A percentile compares a stretch with the other conserved stretches of the same genome.
Conservation (phyloP, 2,113 vertebrate species). For the Raja brachyura region DNA sequence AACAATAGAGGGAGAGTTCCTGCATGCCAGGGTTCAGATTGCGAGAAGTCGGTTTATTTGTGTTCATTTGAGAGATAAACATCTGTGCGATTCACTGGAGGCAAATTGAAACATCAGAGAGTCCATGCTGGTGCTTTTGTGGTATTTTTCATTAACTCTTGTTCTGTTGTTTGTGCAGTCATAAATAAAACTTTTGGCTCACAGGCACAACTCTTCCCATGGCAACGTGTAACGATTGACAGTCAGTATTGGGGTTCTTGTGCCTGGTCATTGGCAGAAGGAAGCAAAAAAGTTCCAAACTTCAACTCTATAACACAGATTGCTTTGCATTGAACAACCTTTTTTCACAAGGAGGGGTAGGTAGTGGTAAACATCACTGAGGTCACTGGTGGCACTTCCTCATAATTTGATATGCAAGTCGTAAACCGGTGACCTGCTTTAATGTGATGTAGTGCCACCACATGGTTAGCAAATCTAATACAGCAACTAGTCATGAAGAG, state of each 20-base stretch:
- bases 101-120: constrained; percentile 55
- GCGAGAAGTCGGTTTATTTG: constrained; percentile 51
- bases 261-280: constrained; percentile 46
- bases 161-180: constrained; percentile 46
- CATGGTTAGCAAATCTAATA: constrained; percentile 20
- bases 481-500: background rate
- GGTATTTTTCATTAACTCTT: constrained; percentile 44
- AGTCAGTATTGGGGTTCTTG: constrained; percentile 51
- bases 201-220: constrained; percentile 46
- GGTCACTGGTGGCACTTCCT: background rate
- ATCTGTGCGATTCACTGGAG: constrained; percentile 55
- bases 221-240: constrained; percentile 48
- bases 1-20: constrained; percentile 47
- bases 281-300: constrained; percentile 44
- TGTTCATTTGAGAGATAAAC: constrained; percentile 54
- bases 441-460: constrained; percentile 35
- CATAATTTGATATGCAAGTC: background rate
- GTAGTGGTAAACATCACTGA: background rate
- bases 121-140: constrained; percentile 45
- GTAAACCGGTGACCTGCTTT: background rate
- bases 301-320: constrained; percentile 50
- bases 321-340: constrained; percentile 44
- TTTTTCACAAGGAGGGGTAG: constrained; percentile 44
- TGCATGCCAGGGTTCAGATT: constrained; percentile 52
- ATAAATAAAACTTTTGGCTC: constrained; percentile 49